These are phyloP conservation scores for Holacanthus passer DNA, from an alignment of 2,113 vertebrate species.

Conservation along the genomic window DNA sequence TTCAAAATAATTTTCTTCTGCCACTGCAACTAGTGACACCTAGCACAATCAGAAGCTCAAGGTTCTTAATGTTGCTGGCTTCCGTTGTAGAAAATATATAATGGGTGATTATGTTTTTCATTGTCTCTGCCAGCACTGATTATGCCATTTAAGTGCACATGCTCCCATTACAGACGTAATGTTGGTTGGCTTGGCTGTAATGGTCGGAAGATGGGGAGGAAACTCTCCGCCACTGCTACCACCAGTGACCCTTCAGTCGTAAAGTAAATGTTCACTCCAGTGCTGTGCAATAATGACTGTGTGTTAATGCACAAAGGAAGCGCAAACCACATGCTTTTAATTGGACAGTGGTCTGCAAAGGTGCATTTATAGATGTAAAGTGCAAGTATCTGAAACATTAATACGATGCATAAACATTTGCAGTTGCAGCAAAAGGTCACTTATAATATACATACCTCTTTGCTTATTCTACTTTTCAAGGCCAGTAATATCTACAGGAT, in stretches of 20 bases:
- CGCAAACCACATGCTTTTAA: background rate
- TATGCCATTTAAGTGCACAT: background rate
- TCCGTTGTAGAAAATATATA: background rate
- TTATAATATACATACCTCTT: background rate
- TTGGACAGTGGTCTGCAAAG: background rate
- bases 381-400: background rate
- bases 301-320: background rate
- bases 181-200: background rate
- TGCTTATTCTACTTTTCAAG: background rate
- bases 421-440: too few species aligned
- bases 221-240: background rate
- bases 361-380: background rate
- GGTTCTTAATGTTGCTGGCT: too few species aligned
- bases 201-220: slow-evolving; percentile 20
- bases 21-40: background rate
- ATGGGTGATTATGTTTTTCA: background rate
- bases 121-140: background rate
- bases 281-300: background rate
- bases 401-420: background rate
- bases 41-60: background rate
- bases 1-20: background rate
- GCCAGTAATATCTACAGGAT: background rate
- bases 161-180: background rate
- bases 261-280: slow-evolving; percentile 6
- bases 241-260: background rate